Percentiles rank a stretch among this genome's conserved stretches.
Evolutionary conservation across 2,113 vertebrate species (phyloP).

Genomic region (Oreochromis spilurus): DNA sequence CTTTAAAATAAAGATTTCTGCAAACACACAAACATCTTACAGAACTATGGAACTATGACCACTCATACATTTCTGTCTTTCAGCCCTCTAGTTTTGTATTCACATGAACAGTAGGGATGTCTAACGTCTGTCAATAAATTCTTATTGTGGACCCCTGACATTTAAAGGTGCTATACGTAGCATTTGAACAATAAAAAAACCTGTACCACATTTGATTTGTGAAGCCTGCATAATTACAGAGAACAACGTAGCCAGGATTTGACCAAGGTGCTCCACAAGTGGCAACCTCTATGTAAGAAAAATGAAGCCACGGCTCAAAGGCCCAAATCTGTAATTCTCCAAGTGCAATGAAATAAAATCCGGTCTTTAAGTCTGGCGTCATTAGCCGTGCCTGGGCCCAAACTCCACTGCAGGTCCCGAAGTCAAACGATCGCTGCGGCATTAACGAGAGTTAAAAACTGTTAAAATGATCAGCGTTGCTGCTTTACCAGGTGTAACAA

Average conservation of each 20-base stretch:
- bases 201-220: constrained; percentile 12
- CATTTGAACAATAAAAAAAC: constrained; percentile 52
- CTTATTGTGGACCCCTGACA: constrained; percentile 15
- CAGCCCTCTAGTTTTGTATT: constrained; percentile 4
- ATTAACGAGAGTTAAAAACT: too few relatives aligned
- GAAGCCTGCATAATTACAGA: neutral
- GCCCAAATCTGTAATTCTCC: neutral
- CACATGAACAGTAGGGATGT: neutral
- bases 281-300: neutral
- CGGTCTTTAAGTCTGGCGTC: too few relatives aligned
- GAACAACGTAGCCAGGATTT: neutral
- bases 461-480: too few relatives aligned
- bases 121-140: neutral
- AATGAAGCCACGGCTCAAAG: neutral
- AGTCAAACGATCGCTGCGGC: too few relatives aligned
- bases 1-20: neutral
- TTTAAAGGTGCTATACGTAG: constrained; percentile 39
- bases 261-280: neutral
- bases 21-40: neutral
- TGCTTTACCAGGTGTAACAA: too few relatives aligned
- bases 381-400: too few relatives aligned
- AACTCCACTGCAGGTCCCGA: too few relatives aligned
- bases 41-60: neutral
- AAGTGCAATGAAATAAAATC: neutral
- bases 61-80: neutral